Evolutionary conservation across 1,140 invertebrate species (phyloP), one percentile per base, ranked within the genome.

Genomic region (Brevipalpus yothersi): DNA sequence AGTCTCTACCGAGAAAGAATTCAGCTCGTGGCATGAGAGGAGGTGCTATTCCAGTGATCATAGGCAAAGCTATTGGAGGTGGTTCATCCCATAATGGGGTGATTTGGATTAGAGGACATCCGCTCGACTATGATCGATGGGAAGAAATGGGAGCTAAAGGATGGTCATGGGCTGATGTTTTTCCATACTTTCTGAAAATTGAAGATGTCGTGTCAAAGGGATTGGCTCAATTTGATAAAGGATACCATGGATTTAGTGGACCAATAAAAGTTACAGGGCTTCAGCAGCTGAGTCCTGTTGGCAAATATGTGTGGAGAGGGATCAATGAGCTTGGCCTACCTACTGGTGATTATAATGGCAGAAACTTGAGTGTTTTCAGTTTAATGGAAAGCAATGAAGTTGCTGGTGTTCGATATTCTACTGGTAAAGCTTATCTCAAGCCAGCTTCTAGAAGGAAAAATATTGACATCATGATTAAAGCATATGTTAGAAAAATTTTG

Each of bases 41-140:
- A 39, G 57, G 42, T 21, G 15, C 41, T 19, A 45, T 47, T 23
- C 39, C 54, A 2, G 87, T 84, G 84, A 84, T 86, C 0, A 70
- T 84, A 41, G 86, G 85, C 11, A 82, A 82, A 69, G 80, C 82
- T 0, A 70, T 82, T 9, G 85, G 84, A 0, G 85, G 85, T 1
- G 82, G 78, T 2, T 82, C 79, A 2, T 86, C 92, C 0, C 75
- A 96, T 0, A 97, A 97, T 70, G 94, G 92, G 66, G 96, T 96
- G 92, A 75, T 94, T 0, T 97, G 96, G 67, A 74, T 96, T 0
- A 75, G 93, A 41, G 93, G 92, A 0, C 92, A 95, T 68, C 80
- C 80, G 61, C 79, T 78, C 60, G 93, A 97, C 69, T 97, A 95
- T 69, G 86, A 96, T 67, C 73, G 76, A 7, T 98, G 93, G 93